Evolutionary conservation across 2,113 vertebrate genomes (phyloP).

Genomic region (Dolichotis patagonum): DNA sequence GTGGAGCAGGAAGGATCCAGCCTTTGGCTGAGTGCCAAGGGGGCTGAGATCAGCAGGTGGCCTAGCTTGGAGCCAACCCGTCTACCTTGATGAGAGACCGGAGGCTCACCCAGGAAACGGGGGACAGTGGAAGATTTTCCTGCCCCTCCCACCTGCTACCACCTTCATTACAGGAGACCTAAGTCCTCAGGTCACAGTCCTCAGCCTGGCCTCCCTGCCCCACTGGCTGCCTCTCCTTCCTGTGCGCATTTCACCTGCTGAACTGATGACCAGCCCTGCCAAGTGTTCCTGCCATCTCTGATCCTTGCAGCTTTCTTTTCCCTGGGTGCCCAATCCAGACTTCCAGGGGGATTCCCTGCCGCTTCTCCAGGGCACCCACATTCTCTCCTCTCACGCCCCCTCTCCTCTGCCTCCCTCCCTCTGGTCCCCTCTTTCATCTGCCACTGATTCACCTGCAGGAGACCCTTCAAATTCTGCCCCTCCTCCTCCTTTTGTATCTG

Average conservation of each 20-base stretch:
- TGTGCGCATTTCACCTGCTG: background rate
- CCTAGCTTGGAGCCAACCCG: slow-evolving; percentile 2
- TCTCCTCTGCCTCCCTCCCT: background rate
- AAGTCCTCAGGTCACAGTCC: background rate
- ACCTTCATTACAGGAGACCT: background rate
- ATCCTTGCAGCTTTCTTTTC: background rate
- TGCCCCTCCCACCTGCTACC: background rate
- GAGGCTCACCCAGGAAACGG: slow-evolving; percentile 13
- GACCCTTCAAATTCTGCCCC: background rate
- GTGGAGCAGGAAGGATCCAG: background rate
- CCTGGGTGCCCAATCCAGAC: background rate
- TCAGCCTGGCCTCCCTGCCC: background rate
- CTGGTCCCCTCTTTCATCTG: background rate
- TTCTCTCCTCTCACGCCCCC: background rate
- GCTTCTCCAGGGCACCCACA: no score
- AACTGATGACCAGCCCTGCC: background rate
- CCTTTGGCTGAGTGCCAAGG: background rate
- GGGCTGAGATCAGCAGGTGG: slow-evolving; percentile 31
- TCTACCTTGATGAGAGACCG: background rate
- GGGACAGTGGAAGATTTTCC: background rate
- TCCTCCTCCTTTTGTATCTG: background rate
- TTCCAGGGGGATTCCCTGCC: background rate
- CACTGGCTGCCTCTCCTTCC: background rate
- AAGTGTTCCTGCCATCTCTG: background rate
- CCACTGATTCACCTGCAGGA: background rate